Conservation (phyloP, 1,140 invertebrate genomes). For the Parapsyche elsis region DNA sequence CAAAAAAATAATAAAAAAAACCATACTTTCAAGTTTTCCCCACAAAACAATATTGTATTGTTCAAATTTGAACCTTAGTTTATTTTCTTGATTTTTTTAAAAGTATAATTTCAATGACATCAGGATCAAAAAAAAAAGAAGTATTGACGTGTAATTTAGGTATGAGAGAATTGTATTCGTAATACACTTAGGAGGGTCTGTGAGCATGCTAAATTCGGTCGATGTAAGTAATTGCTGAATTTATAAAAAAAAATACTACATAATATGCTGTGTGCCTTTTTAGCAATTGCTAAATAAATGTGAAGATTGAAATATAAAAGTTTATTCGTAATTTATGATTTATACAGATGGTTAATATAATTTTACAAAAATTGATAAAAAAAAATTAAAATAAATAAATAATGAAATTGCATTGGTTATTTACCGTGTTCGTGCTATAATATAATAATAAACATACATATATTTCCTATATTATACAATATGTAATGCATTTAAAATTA, state of each 20-base stretch:
- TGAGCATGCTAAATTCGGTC: constrained; percentile 53
- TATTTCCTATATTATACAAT: constrained; percentile 46
- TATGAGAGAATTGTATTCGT: constrained; percentile 55
- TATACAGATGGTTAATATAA: constrained; percentile 49
- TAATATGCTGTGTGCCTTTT: constrained; percentile 55
- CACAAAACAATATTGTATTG: not conserved
- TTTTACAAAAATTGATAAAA: constrained; percentile 46
- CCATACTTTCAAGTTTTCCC: not conserved
- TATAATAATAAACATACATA: constrained; percentile 35
- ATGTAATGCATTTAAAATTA: constrained; percentile 44
- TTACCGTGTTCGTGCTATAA: constrained; percentile 44
- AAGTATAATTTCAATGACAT: not conserved
- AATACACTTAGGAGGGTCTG: constrained; percentile 52
- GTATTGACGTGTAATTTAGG: constrained; percentile 53
- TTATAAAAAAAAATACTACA: constrained; percentile 51
- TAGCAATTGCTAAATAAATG: constrained; percentile 56
- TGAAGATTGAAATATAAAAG: constrained; percentile 51
- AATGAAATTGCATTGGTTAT: constrained; percentile 42
- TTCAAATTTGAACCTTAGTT: not conserved
- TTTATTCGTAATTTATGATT: constrained; percentile 50
- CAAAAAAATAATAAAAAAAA: too few species aligned
- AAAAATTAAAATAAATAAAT: constrained; percentile 30
- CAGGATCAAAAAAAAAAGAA: constrained; percentile 19
- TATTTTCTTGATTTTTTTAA: not conserved
- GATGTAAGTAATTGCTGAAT: constrained; percentile 54